Conservation (phyloP, 2,888 invertebrate genomes). For the Parnassius orleans region DNA sequence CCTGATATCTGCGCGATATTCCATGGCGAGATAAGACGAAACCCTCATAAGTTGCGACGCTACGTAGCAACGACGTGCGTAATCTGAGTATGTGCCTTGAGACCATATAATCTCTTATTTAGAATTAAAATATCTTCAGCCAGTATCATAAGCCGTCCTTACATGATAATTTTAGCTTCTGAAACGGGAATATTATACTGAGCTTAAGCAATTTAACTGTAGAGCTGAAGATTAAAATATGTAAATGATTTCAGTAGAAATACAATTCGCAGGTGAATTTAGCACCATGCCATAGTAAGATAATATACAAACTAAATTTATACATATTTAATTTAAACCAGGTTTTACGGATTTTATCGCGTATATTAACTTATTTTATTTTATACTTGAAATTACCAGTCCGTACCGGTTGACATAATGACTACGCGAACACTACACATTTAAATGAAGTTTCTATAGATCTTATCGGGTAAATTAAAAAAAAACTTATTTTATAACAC, state of each 20-base stretch:
- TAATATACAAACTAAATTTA: no score
- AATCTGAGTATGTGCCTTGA: constrained; percentile 45
- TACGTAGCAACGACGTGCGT: constrained; percentile 33
- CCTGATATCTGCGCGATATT: constrained; percentile 6
- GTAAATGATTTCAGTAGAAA: not conserved
- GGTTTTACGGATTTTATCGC: no score
- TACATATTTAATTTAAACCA: no score
- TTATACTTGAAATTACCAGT: no score
- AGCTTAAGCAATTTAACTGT: not conserved
- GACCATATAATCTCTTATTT: constrained; percentile 45
- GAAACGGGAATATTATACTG: constrained; percentile 11
- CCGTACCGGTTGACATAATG: no score
- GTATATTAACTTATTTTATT: no score
- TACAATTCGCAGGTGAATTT: no score
- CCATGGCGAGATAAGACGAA: constrained; percentile 20
- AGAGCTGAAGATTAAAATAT: not conserved
- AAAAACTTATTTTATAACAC: no score
- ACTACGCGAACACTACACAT: no score
- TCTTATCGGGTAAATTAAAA: no score
- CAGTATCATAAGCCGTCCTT: constrained; percentile 5
- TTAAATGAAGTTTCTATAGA: no score
- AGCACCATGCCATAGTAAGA: no score
- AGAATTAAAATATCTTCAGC: constrained; percentile 44
- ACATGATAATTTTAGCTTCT: constrained; percentile 13
- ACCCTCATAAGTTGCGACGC: constrained; percentile 31